Evolutionary conservation across 1,140 invertebrate genomes (phyloP), one percentile per base, ranked within the genome.

Genomic region (Homarus americanus): DNA sequence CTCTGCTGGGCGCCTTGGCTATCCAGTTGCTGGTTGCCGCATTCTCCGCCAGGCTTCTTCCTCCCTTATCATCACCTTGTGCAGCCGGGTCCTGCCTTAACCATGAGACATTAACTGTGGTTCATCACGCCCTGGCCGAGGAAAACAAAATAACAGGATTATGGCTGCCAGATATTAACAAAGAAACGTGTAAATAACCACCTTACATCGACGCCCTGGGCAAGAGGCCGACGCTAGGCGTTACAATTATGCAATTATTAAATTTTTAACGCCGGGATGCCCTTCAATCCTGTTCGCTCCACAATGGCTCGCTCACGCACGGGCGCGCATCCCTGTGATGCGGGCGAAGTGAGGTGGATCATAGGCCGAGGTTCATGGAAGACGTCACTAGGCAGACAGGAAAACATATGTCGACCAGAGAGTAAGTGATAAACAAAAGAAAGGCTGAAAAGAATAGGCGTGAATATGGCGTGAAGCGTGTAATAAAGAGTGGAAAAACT

Each of bases 211-310:
- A 32, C 44, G n/a, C 15, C 53, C 20, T 10, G 44, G 2, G 44
- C 44, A 17, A 49, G 44, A 49, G 44, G 44, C 44, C 44, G 17
- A 49, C 44, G 17, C 44, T 49, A 66, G 82, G 58, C 82, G 63
- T 83, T 83, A 36, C 82, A 83, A 83, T 83, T 83, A 83, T 63
- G 58, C 58, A 38, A 83, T 83, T 83, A 83, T 83, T 63, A 66
- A 63, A 69, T 69, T 69, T 83, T 36, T 69, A 69, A 69, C 58
- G 82, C 53, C 82, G 15, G 5, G 34, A 38, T n/a, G 0, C 58
- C 63, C n/a, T 83, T 66, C 36, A 36, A 32, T 38, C 63, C 82
- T 20, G 32, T 66, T 36, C 63, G 58, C 32, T n/a, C 58, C 63
- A 66, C 76, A 69, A 20, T 7, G 17, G 20, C 41, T 83, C 82